Evolutionary conservation across 2,888 invertebrate genomes (phyloP).

Genomic region (Lacanobia oleracea): DNA sequence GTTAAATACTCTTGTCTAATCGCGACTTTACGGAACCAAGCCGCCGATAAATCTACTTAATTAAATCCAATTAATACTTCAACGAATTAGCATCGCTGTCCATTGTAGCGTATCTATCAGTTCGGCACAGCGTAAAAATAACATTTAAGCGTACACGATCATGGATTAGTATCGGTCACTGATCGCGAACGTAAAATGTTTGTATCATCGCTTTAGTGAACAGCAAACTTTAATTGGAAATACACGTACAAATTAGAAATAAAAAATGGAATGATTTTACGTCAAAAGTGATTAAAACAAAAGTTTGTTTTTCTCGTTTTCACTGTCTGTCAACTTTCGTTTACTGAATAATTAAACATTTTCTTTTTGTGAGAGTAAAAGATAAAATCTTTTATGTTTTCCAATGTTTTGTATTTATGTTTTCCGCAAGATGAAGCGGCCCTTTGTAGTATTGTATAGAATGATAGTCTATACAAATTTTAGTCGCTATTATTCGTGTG

Average conservation of each 20-base stretch:
- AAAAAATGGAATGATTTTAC: constrained; percentile 21
- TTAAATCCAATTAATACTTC: constrained; percentile 60
- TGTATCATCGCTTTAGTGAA: constrained; percentile 37
- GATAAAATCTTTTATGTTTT: constrained; percentile 51
- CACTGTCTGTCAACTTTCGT: constrained; percentile 34
- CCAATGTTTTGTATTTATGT: constrained; percentile 67
- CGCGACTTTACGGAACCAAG: constrained; percentile 47
- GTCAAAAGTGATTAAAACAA: constrained; percentile 40
- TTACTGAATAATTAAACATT: constrained; percentile 45
- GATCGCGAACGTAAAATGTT: constrained; percentile 42
- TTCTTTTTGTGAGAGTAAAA: constrained; percentile 41
- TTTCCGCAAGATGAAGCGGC: constrained; percentile 69
- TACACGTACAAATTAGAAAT: constrained; percentile 33
- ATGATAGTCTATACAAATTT: constrained; percentile 77
- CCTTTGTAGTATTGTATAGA: constrained; percentile 76
- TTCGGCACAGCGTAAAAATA: constrained; percentile 47
- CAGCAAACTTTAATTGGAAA: constrained; percentile 46
- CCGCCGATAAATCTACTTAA: constrained; percentile 56
- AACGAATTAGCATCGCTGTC: constrained; percentile 46
- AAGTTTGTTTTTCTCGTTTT: constrained; percentile 26
- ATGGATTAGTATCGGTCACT: constrained; percentile 53
- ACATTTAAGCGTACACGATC: constrained; percentile 40
- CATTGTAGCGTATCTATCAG: constrained; percentile 42
- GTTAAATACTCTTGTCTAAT: constrained; percentile 55
- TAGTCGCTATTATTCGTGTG: constrained; percentile 78